phyloP scores from a whole-genome alignment of 2,888 invertebrate species.

The Catotricha subobsoleta region DNA sequence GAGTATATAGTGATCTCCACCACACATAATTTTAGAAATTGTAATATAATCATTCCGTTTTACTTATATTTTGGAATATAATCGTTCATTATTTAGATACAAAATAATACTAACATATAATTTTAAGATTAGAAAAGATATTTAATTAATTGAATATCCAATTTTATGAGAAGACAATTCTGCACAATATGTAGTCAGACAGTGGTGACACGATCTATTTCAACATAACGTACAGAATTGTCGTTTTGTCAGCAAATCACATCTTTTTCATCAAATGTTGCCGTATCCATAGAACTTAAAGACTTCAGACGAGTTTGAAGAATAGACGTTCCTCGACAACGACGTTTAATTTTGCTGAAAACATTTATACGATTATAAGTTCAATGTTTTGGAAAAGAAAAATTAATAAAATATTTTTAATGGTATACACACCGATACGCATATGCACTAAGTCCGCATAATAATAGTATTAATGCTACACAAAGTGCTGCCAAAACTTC shows the following conservation, averaged over 20 bases:
- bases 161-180: slow-evolving; percentile 20
- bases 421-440: slow-evolving; percentile 32
- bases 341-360: slow-evolving; percentile 35
- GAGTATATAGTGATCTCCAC: too few relatives aligned
- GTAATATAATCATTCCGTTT: too few relatives aligned
- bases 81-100: too few relatives aligned
- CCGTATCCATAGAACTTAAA: slow-evolving; percentile 53
- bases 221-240: slow-evolving; percentile 85
- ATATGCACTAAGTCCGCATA: slow-evolving; percentile 31
- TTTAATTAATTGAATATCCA: background rate
- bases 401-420: background rate
- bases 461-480: slow-evolving; percentile 28
- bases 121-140: slow-evolving; percentile 3
- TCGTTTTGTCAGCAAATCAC: slow-evolving; percentile 92
- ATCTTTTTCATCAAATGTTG: slow-evolving; percentile 70
- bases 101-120: too few relatives aligned
- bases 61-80: too few relatives aligned
- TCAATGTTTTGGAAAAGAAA: background rate
- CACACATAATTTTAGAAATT: too few relatives aligned
- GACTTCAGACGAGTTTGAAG: slow-evolving; percentile 65
- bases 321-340: slow-evolving; percentile 53
- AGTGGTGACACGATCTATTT: slow-evolving; percentile 77
- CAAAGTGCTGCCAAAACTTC: slow-evolving; percentile 45
- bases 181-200: slow-evolving; percentile 45
- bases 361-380: background rate